Percentiles rank a stretch among this genome's conserved stretches.
Evolutionary conservation across 1,140 invertebrate species (phyloP).

Genomic region (Telenomus remus): DNA sequence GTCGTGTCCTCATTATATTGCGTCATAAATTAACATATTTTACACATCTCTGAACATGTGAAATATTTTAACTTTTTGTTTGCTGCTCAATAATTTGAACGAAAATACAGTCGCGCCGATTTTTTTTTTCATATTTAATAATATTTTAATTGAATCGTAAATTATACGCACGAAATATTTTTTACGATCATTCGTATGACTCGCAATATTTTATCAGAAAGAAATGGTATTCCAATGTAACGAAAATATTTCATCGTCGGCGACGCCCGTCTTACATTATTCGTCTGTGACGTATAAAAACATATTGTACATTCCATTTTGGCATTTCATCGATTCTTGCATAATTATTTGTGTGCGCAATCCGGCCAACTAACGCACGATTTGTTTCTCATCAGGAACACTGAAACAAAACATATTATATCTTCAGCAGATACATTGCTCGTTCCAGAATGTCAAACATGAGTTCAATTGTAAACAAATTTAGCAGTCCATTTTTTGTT

Average conservation of each 20-base stretch:
- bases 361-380: slow-evolving; percentile 27
- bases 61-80: slow-evolving; percentile 57
- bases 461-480: not conserved
- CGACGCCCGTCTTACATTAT: slow-evolving; percentile 12
- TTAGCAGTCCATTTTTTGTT: slow-evolving; percentile 13
- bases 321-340: slow-evolving; percentile 34
- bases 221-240: slow-evolving; percentile 33
- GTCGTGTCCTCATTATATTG: slow-evolving; percentile 58
- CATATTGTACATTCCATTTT: slow-evolving; percentile 42
- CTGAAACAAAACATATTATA: slow-evolving; percentile 26
- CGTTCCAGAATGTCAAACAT: slow-evolving; percentile 33
- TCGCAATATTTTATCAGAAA: slow-evolving; percentile 17
- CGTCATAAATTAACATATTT: slow-evolving; percentile 60
- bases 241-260: slow-evolving; percentile 30
- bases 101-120: slow-evolving; percentile 43
- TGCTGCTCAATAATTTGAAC: slow-evolving; percentile 43
- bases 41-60: slow-evolving; percentile 54
- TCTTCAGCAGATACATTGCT: slow-evolving; percentile 15
- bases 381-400: slow-evolving; percentile 31
- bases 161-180: slow-evolving; percentile 37
- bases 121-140: slow-evolving; percentile 36
- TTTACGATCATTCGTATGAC: slow-evolving; percentile 24
- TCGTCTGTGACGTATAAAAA: slow-evolving; percentile 15
- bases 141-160: slow-evolving; percentile 56
- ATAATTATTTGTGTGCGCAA: slow-evolving; percentile 31